Percentiles rank a stretch among this genome's conserved stretches.
These are phyloP conservation scores for Brassicogethes aeneus DNA, from an alignment of 2,888 invertebrate species.

Conservation along the genomic window DNA sequence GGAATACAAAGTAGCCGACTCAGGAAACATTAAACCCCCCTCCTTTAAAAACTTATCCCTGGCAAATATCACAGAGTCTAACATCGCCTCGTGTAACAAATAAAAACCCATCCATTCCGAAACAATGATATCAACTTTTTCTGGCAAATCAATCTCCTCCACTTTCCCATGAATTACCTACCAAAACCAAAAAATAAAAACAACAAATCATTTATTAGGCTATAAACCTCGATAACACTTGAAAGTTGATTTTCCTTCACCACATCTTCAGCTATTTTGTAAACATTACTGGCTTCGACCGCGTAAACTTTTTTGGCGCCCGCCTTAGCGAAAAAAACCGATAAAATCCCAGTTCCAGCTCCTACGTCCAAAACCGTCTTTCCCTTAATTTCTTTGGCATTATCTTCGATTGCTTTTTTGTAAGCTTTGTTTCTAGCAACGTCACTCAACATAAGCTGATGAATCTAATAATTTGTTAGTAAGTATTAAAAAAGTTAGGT, in stretches of 20 bases:
- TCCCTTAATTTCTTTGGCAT: slow-evolving; percentile 56
- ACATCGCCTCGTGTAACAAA: slow-evolving; percentile 90
- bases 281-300: slow-evolving; percentile 70
- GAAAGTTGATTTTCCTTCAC: slow-evolving; percentile 62
- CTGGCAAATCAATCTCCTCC: slow-evolving; percentile 64
- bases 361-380: slow-evolving; percentile 82
- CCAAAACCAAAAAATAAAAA: slow-evolving; percentile 16
- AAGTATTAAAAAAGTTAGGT: slow-evolving; percentile 43
- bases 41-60: slow-evolving; percentile 71
- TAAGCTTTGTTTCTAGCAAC: slow-evolving; percentile 68
- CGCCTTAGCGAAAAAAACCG: slow-evolving; percentile 81
- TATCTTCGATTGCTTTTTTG: slow-evolving; percentile 64
- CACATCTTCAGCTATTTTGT: slow-evolving; percentile 54
- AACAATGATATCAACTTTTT: slow-evolving; percentile 78
- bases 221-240: slow-evolving; percentile 56
- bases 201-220: no score
- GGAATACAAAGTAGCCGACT: slow-evolving; percentile 58
- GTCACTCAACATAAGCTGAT: slow-evolving; percentile 74
- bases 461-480: slow-evolving; percentile 49
- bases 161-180: slow-evolving; percentile 68
- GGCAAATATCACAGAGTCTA: slow-evolving; percentile 79
- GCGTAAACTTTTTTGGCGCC: slow-evolving; percentile 85
- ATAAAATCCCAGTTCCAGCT: slow-evolving; percentile 81
- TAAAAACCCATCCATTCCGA: slow-evolving; percentile 99
- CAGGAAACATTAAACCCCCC: slow-evolving; percentile 68